Evolutionary conservation across 2,888 invertebrate genomes (phyloP).

Genomic region (Gibbula magus): DNA sequence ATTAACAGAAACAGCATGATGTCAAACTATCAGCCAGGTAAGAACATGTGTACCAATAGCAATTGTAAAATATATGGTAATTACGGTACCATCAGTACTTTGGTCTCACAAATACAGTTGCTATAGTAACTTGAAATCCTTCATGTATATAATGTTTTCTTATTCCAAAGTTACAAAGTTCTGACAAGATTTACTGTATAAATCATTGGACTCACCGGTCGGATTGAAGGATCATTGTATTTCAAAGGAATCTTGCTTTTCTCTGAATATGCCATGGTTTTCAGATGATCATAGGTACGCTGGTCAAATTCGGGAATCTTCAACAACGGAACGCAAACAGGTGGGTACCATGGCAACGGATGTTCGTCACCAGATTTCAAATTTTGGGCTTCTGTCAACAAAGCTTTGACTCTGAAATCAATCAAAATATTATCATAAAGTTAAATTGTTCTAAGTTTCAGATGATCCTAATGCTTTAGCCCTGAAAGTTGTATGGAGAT

Average conservation of each 20-base stretch:
- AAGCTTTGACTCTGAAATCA: slow-evolving; percentile 73
- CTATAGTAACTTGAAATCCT: no score
- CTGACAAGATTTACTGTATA: no score
- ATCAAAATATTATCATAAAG: not conserved
- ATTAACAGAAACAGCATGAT: no score
- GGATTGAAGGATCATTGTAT: slow-evolving; percentile 66
- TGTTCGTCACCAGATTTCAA: slow-evolving; percentile 81
- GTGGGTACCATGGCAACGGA: slow-evolving; percentile 86
- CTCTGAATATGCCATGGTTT: slow-evolving; percentile 65
- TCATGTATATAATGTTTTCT: no score
- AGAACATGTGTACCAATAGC: no score
- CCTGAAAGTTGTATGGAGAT: no score
- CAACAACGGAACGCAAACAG: slow-evolving; percentile 78
- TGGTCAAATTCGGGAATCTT: slow-evolving; percentile 65
- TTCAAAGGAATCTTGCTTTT: slow-evolving; percentile 68
- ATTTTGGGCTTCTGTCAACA: slow-evolving; percentile 81
- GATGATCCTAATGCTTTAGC: no score
- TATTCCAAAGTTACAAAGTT: no score
- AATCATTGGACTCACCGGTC: slow-evolving; percentile 52
- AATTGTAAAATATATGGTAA: no score
- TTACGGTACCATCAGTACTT: no score
- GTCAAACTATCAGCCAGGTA: no score
- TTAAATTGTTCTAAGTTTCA: not conserved
- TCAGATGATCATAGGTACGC: slow-evolving; percentile 69
- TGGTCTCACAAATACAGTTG: no score